These are phyloP conservation scores for Amblyopsis hoosieri DNA, from an alignment of 2,797 vertebrate genomes.

Conservation along the genomic window DNA sequence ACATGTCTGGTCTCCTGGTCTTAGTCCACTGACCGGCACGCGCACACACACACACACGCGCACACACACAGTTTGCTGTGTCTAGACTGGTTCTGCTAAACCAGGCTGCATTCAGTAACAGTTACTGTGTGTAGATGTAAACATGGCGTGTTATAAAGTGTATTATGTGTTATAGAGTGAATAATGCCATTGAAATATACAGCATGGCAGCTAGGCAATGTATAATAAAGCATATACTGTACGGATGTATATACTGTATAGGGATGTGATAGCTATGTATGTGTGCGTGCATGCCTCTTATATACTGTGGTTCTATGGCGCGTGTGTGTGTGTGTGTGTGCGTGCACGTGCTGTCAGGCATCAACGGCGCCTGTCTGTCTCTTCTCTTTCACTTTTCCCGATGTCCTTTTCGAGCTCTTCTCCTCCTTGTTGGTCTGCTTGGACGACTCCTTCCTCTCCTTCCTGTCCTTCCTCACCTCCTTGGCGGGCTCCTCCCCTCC, in stretches of 20 bases:
- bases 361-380: constrained; percentile 69
- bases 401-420: constrained; percentile 62
- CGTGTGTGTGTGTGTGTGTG: constrained; percentile 5
- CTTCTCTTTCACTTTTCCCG: constrained; percentile 74
- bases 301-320: no score
- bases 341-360: constrained; percentile 43
- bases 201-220: constrained; percentile 27
- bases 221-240: constrained; percentile 21
- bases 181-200: constrained; percentile 32
- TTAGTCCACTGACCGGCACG: constrained; percentile 28
- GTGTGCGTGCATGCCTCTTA: neutral
- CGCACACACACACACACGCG: constrained; percentile 14
- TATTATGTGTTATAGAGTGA: constrained; percentile 39
- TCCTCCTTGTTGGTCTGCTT: constrained; percentile 57
- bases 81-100: constrained; percentile 8
- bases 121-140: constrained; percentile 20
- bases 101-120: neutral
- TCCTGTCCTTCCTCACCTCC: constrained; percentile 59
- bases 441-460: constrained; percentile 58
- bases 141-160: constrained; percentile 36
- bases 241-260: no score
- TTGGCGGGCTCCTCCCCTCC: constrained; percentile 36
- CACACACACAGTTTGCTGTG: no score
- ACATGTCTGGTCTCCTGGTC: constrained; percentile 16
- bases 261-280: neutral